Percentiles rank a stretch among this genome's conserved stretches.
Conservation (phyloP, 2,888 invertebrate genomes). For the Gisinianus flammeolus region DNA sequence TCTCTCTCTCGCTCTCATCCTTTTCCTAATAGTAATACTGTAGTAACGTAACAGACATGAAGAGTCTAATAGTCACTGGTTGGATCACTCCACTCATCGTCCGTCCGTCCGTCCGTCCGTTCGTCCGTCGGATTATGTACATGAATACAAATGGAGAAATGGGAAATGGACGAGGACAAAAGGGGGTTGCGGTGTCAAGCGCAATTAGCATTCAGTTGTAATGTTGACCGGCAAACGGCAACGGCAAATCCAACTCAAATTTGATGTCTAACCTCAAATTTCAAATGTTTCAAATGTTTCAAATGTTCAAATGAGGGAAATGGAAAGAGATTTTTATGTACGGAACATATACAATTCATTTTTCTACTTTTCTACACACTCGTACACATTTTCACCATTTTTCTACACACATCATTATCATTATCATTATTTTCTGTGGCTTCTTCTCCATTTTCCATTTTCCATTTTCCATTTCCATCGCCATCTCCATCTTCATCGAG, state of each 20-base stretch:
- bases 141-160: neutral
- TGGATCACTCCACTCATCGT: neutral
- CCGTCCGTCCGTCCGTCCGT: neutral
- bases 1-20: neutral
- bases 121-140: neutral
- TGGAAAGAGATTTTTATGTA: neutral
- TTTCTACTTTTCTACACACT: neutral
- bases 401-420: too few relatives aligned
- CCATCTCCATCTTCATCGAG: too few relatives aligned
- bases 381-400: too few relatives aligned
- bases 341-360: too few relatives aligned
- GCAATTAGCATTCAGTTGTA: constrained; percentile 42
- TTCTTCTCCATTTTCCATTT: too few relatives aligned
- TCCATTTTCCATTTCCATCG: too few relatives aligned
- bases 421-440: too few relatives aligned
- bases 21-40: too few relatives aligned
- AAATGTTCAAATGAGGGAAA: neutral
- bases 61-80: neutral
- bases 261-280: constrained; percentile 40
- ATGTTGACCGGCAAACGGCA: too few relatives aligned
- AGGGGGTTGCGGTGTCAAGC: constrained; percentile 38
- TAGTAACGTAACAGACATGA: too few relatives aligned
- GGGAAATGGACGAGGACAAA: neutral
- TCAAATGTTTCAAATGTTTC: too few relatives aligned
- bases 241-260: neutral